Evolutionary conservation across 2,888 invertebrate genomes (phyloP).

Genomic region (Atethmia centrago): DNA sequence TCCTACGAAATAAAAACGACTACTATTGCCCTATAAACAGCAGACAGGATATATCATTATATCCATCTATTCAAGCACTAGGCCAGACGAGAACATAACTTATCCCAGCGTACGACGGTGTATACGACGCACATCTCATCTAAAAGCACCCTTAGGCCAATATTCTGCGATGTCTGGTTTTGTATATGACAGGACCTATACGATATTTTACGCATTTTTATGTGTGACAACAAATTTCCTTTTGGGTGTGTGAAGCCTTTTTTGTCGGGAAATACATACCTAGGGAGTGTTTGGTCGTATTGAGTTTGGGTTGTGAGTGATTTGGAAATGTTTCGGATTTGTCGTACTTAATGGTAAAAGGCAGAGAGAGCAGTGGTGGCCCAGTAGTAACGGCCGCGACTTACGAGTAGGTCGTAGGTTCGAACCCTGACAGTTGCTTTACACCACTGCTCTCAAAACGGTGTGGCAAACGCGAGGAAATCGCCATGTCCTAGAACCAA

Average conservation of each 20-base stretch:
- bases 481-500: no score
- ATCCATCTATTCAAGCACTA: slow-evolving; percentile 29
- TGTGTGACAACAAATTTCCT: slow-evolving; percentile 40
- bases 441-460: no score
- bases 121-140: slow-evolving; percentile 25
- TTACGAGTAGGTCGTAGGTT: no score
- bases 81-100: slow-evolving; percentile 21
- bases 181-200: slow-evolving; percentile 47
- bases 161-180: slow-evolving; percentile 26
- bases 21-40: not conserved
- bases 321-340: not conserved
- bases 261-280: not conserved
- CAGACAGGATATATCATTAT: slow-evolving; percentile 1
- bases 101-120: slow-evolving; percentile 20
- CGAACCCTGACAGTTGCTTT: no score
- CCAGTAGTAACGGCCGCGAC: no score
- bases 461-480: no score
- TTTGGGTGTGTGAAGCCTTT: not conserved
- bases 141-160: slow-evolving; percentile 39
- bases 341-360: not conserved
- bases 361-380: no score
- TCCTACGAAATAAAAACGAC: not conserved
- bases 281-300: not conserved
- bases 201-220: slow-evolving; percentile 54
- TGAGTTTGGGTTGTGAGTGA: not conserved